phyloP scores from a whole-genome alignment of 2,113 vertebrate genomes.

The Rhinopomastus cyanomelas region DNA sequence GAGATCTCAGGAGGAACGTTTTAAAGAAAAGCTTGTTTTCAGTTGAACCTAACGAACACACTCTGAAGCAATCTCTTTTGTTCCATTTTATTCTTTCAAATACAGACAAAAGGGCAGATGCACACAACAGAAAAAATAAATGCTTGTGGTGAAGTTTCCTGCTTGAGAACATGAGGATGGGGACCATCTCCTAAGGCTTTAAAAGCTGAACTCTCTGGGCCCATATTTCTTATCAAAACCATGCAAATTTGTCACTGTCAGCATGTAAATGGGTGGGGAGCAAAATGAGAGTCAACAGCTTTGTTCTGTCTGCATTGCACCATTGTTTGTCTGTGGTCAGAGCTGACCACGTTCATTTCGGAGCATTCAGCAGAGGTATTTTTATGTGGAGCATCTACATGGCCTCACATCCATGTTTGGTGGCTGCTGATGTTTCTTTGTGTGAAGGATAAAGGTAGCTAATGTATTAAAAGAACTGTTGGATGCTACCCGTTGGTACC shows the following conservation, averaged over 20 bases:
- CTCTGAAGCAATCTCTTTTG: not conserved
- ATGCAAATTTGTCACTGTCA: not conserved
- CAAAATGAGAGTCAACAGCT: not conserved
- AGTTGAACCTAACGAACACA: not conserved
- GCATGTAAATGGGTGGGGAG: not conserved
- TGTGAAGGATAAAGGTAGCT: not conserved
- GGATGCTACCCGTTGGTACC: not conserved
- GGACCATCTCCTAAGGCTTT: not conserved
- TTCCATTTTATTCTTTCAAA: not conserved
- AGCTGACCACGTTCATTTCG: not conserved
- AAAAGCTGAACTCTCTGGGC: not conserved
- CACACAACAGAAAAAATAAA: not conserved
- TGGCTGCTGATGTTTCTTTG: not conserved
- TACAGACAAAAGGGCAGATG: not conserved
- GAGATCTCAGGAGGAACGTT: not conserved
- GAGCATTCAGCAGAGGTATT: not conserved
- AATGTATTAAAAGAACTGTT: not conserved
- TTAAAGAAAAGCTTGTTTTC: not conserved
- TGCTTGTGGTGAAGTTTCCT: not conserved
- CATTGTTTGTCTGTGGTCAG: not conserved
- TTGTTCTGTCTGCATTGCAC: not conserved
- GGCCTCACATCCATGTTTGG: not conserved
- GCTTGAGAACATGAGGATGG: not conserved
- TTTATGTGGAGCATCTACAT: not conserved
- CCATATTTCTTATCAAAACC: not conserved